Percentiles rank a stretch among this genome's conserved stretches.
phyloP scores from a whole-genome alignment of 2,888 invertebrate species.

The Clusia tigrina region DNA sequence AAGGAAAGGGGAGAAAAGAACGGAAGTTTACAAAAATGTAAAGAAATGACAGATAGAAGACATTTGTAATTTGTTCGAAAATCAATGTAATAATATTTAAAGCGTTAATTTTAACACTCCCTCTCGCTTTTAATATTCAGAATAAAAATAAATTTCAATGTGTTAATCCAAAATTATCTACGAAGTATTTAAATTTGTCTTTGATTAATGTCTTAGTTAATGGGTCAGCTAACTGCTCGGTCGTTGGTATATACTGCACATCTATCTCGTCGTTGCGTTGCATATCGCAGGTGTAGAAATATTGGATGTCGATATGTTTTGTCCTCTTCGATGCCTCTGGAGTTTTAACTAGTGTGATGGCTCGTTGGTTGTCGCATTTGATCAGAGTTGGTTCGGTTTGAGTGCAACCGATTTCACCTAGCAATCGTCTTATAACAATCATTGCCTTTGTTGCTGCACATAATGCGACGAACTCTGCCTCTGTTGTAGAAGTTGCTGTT shows the following conservation, averaged over 20 bases:
- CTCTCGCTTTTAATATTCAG: too few relatives aligned
- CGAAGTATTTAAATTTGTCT: too few relatives aligned
- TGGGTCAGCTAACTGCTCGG: constrained; percentile 25
- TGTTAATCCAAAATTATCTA: too few relatives aligned
- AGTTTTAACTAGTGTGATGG: constrained; percentile 27
- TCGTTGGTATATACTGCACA: constrained; percentile 20
- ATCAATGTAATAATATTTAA: too few relatives aligned
- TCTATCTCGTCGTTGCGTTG: constrained; percentile 19
- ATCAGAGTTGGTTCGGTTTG: constrained; percentile 13
- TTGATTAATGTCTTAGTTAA: constrained; percentile 24
- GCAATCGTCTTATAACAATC: neutral
- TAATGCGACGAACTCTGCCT: constrained; percentile 17
- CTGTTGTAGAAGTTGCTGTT: constrained; percentile 11
- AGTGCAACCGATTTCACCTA: constrained; percentile 11
- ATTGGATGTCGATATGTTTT: constrained; percentile 30
- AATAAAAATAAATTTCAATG: too few relatives aligned
- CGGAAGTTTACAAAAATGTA: too few relatives aligned
- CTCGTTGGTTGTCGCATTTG: constrained; percentile 24
- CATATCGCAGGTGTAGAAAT: constrained; percentile 23
- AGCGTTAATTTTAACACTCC: too few relatives aligned
- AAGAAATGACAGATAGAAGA: too few relatives aligned
- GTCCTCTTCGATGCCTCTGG: constrained; percentile 29
- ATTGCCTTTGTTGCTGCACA: constrained; percentile 14
- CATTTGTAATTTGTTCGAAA: too few relatives aligned
- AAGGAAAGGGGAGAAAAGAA: too few relatives aligned